These are phyloP conservation scores for Melanotaenia trifasciata DNA, from an alignment of 2,797 vertebrate species.

Conservation along the genomic window DNA sequence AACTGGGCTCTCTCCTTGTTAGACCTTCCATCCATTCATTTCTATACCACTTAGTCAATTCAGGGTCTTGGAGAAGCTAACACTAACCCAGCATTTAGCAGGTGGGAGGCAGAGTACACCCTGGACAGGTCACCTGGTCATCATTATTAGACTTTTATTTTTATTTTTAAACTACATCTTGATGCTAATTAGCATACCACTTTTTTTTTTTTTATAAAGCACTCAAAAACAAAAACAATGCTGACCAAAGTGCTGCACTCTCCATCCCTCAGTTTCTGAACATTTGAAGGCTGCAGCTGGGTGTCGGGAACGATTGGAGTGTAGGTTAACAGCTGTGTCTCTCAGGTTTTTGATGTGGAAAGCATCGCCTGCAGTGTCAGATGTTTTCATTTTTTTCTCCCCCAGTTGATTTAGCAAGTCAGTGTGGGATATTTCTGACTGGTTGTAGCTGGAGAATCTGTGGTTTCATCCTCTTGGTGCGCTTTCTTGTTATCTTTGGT, in stretches of 20 bases:
- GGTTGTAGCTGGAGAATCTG: neutral
- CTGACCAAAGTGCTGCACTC: neutral
- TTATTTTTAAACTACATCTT: too few species aligned
- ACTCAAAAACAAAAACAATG: too few species aligned
- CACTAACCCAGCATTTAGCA: too few species aligned
- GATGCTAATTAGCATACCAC: too few species aligned
- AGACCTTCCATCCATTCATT: too few species aligned
- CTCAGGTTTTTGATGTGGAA: neutral
- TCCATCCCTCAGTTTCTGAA: neutral
- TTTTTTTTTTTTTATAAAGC: too few species aligned
- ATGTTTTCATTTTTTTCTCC: neutral
- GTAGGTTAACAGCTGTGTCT: neutral
- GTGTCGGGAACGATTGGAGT: neutral
- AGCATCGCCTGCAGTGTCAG: neutral
- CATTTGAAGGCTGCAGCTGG: neutral
- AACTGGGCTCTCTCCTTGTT: too few species aligned
- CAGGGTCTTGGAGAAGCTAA: too few species aligned
- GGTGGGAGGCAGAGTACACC: too few species aligned
- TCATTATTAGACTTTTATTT: too few species aligned
- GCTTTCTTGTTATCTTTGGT: neutral
- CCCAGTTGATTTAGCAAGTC: neutral
- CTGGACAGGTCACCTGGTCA: too few species aligned
- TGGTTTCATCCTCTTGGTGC: neutral
- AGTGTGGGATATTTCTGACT: neutral
- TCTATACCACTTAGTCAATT: too few species aligned